A percentile compares a stretch with the other conserved stretches of the same genome.
These are phyloP conservation scores for Papilio gigon DNA, from an alignment of 2,888 invertebrate genomes.

Conservation along the genomic window DNA sequence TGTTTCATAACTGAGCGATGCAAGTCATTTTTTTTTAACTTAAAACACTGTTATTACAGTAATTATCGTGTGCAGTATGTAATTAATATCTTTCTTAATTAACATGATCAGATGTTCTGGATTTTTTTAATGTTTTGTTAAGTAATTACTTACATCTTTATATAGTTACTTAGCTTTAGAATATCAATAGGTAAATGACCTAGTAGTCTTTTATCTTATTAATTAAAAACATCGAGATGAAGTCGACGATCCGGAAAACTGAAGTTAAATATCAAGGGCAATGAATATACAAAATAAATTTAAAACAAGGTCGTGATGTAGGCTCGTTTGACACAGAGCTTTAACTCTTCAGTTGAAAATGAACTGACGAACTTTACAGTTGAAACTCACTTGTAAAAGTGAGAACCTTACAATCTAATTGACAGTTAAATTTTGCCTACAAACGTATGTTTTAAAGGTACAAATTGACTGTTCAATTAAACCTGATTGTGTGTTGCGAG, in stretches of 20 bases:
- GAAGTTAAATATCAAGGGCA: conserved; percentile 18
- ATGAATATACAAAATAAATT: not conserved
- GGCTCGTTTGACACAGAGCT: no score
- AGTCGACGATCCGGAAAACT: not conserved
- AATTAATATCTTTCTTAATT: not conserved
- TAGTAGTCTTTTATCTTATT: not conserved
- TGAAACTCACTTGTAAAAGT: no score
- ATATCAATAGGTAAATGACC: not conserved
- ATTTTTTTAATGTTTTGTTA: not conserved
- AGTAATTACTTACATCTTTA: not conserved
- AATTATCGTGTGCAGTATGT: conserved; percentile 15
- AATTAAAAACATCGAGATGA: not conserved
- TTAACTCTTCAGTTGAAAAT: no score
- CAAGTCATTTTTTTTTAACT: not conserved
- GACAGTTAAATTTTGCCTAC: no score
- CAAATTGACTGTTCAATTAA: no score
- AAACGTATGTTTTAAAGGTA: no score
- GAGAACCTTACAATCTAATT: no score
- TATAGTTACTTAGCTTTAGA: not conserved
- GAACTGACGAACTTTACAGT: no score
- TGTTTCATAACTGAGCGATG: conserved; percentile 15
- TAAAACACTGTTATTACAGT: conserved; percentile 1
- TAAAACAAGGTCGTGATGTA: not conserved
- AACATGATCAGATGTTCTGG: not conserved
- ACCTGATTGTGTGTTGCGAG: no score